These are phyloP conservation scores for Periophthalmus magnuspinnatus DNA, from an alignment of 2,797 vertebrate genomes.

Conservation along the genomic window DNA sequence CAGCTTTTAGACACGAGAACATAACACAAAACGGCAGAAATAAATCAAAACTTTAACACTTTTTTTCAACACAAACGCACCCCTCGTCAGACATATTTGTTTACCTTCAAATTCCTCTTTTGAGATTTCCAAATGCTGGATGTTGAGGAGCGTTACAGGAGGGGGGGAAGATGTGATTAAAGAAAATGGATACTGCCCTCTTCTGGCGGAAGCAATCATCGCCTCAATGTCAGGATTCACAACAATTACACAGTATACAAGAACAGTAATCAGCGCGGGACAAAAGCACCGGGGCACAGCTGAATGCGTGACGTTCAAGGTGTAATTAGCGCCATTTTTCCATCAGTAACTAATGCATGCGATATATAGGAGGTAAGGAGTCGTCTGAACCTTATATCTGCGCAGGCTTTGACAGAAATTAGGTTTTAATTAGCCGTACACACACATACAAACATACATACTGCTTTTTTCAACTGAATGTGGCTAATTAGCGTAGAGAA, in stretches of 20 bases:
- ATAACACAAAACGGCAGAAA: constrained; percentile 26
- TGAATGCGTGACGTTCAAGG: constrained; percentile 8
- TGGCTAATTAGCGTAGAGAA: constrained; percentile 3
- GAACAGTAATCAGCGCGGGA: constrained; percentile 9
- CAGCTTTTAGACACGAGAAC: constrained; percentile 24
- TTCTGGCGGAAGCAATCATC: constrained; percentile 63
- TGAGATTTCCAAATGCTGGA: constrained; percentile 36
- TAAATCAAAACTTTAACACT: constrained; percentile 57
- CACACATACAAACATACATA: not conserved
- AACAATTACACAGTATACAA: constrained; percentile 21
- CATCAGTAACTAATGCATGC: not conserved
- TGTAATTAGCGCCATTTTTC: constrained; percentile 13
- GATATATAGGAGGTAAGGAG: not conserved
- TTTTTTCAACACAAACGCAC: constrained; percentile 54
- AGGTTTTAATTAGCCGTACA: constrained; percentile 7
- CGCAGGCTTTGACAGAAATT: not conserved
- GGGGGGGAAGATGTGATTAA: constrained; percentile 58
- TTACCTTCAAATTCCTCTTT: constrained; percentile 73
- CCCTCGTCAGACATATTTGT: constrained; percentile 70
- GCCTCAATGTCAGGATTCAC: constrained; percentile 23
- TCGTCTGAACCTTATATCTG: not conserved
- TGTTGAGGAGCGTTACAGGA: constrained; percentile 62
- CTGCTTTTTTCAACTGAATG: constrained; percentile 4
- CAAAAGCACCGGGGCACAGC: constrained; percentile 8
- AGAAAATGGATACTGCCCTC: constrained; percentile 79